phyloP scores from a whole-genome alignment of 2,113 vertebrate genomes.

The Athene cunicularia region DNA sequence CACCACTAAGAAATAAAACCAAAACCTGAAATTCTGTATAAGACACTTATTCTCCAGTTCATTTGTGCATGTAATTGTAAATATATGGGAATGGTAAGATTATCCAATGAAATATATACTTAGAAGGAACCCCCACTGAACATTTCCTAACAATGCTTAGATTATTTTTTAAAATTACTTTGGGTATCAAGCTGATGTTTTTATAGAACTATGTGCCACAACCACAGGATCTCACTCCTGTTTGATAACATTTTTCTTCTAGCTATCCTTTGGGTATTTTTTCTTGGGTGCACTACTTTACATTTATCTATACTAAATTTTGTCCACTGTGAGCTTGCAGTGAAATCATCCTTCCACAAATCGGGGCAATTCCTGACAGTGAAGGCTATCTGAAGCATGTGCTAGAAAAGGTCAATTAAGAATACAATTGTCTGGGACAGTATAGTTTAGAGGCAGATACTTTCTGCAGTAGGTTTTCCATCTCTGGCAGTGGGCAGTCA shows the following conservation, averaged over 20 bases:
- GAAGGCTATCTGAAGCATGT: not conserved
- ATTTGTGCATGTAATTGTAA: not conserved
- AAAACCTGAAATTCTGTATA: not conserved
- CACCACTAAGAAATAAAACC: not conserved
- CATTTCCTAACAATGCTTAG: not conserved
- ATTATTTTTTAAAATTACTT: not conserved
- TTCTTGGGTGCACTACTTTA: not conserved
- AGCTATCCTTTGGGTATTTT: not conserved
- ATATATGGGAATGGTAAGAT: not conserved
- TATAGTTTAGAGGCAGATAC: not conserved
- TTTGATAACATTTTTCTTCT: not conserved
- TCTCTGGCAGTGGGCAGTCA: not conserved
- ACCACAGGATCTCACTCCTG: not conserved
- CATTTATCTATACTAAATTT: not conserved
- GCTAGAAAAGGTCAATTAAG: not conserved
- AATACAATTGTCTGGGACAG: not conserved
- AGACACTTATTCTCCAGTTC: not conserved
- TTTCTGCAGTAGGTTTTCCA: not conserved
- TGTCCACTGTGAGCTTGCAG: not conserved
- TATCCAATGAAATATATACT: not conserved
- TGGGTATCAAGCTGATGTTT: not conserved
- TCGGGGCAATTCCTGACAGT: not conserved
- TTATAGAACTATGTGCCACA: not conserved
- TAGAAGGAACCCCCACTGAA: not conserved
- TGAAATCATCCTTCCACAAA: not conserved